phyloP scores from a whole-genome alignment of 2,113 vertebrate species.

The Chionis minor region DNA sequence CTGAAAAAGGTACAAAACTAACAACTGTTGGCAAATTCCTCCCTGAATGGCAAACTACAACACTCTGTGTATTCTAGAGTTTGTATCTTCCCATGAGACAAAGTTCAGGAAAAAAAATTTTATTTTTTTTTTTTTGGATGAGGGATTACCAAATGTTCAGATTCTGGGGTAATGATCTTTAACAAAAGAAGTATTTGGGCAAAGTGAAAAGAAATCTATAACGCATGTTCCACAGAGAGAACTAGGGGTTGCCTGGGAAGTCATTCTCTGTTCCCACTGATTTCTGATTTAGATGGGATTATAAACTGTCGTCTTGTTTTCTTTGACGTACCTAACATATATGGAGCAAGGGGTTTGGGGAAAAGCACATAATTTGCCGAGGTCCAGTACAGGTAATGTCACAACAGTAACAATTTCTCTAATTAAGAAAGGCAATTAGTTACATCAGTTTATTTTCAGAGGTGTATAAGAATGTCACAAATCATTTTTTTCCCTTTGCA shows the following conservation, averaged over 20 bases:
- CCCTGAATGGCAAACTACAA: background rate
- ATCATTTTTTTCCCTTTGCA: background rate
- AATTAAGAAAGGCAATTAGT: background rate
- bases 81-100: background rate
- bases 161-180: background rate
- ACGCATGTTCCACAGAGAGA: background rate
- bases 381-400: background rate
- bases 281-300: background rate
- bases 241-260: background rate
- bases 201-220: background rate
- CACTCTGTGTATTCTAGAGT: background rate
- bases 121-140: too few species aligned
- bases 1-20: background rate
- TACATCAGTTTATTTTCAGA: background rate
- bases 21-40: background rate
- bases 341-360: background rate
- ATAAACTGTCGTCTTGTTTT: background rate
- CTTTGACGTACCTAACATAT: background rate
- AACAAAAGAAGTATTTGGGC: background rate
- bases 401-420: background rate
- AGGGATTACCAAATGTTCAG: background rate
- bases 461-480: background rate
- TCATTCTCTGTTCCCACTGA: fast-evolving
- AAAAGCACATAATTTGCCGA: background rate
- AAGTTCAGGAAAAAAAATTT: background rate